Evolutionary conservation across 2,888 invertebrate species (phyloP), one percentile per base, ranked within the genome.

Genomic region (Drosophila macrospina): DNA sequence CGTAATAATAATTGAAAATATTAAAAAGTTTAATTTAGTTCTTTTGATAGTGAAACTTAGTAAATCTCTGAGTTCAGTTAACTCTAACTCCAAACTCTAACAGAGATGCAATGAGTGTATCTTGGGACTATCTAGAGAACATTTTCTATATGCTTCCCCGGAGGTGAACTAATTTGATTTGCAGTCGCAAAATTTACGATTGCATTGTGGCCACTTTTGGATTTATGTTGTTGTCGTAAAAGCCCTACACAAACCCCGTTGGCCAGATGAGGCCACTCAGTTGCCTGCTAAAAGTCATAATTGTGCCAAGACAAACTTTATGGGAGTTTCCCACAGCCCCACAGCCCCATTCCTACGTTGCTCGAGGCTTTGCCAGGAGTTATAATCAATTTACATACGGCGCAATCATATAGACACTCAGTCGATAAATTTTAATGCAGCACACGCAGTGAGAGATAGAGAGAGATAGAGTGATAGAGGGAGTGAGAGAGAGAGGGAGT

Each of bases 401-500:
- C 54, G 57, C 61, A 60, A 48, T 63, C 75, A 77, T 70, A 60
- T 69, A 73, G 69, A 59, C 78, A 47, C 66, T 56, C 77, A 80
- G 80, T 73, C 77, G 77, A 78, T 78, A 76, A 80, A 78, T 78
- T 78, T 80, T 80, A 78, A 78, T 78, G 78, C 80, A 69, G 57
- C 66, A 61, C 78, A 76, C 78, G 78, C 64, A 64, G 66, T 39
- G 42, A 61, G 4, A 37, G 26, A 37, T 4, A 15, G 36, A 26
- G 8, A 50, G 10, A 26, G 36, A 24, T 7, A 16, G 37, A 6
- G 10, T 11, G 7, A 7, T 8, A 15, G 50, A 8, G 7, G 5
- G 2, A 45, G 26, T 3, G 28, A 5, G 16, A 30, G 1, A 2
- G 6, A 32, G 16, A 8, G 15, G 3, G 45, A 28, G 28, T 7